These are phyloP conservation scores for Montipora cactus DNA, from an alignment of 64 coral and sea anemone species.

Conservation along the genomic window DNA sequence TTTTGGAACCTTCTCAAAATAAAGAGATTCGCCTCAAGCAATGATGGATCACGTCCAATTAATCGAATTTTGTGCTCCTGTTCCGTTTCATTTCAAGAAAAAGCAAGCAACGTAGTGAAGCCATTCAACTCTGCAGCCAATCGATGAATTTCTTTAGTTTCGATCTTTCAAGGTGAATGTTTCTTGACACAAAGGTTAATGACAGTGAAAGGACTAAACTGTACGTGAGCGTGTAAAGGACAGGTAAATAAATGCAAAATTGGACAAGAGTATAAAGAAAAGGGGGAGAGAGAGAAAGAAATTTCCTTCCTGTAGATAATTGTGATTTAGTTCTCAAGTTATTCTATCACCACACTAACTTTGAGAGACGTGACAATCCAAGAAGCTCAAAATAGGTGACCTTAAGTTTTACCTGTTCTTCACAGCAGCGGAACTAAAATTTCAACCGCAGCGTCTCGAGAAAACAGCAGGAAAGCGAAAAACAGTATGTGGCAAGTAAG, in stretches of 20 bases:
- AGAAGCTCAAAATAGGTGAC: background rate
- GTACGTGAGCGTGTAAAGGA: background rate
- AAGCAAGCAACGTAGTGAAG: background rate
- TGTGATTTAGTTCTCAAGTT: conserved; percentile 19
- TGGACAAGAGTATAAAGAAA: background rate
- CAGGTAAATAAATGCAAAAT: conserved; percentile 28
- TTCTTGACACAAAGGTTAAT: too few species aligned
- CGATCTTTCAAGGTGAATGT: background rate
- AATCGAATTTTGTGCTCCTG: background rate
- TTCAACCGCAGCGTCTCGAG: background rate
- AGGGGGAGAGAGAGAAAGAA: background rate
- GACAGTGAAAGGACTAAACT: background rate
- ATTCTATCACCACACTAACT: conserved; percentile 10
- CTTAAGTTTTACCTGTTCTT: conserved; percentile 2
- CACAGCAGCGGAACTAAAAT: conserved; percentile 6
- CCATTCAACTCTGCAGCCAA: background rate
- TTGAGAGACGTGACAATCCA: conserved; percentile 19
- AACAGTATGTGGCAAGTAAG: background rate
- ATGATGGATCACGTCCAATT: background rate
- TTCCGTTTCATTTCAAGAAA: background rate
- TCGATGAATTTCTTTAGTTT: background rate
- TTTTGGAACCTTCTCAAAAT: background rate
- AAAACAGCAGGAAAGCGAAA: conserved; percentile 16
- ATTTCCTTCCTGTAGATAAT: background rate
- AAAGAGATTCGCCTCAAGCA: background rate